These are phyloP conservation scores for Chaetodon trifascialis DNA, from an alignment of 2,113 vertebrate genomes.

Conservation along the genomic window DNA sequence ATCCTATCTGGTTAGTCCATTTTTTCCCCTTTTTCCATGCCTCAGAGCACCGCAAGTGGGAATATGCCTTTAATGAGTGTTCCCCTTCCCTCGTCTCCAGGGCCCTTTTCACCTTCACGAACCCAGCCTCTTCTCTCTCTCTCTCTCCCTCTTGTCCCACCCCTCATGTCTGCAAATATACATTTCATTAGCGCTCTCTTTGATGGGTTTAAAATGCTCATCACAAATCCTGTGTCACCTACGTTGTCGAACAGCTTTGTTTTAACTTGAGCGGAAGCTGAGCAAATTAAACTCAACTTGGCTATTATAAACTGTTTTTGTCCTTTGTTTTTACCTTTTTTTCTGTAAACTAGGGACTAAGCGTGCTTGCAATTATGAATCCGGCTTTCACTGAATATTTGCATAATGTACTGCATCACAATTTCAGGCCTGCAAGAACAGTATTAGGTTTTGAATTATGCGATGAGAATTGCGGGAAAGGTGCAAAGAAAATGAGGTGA, in stretches of 20 bases:
- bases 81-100: constrained; percentile 52
- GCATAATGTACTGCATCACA: constrained; percentile 30
- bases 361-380: not conserved
- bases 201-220: constrained; percentile 38
- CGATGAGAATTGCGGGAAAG: not conserved
- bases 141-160: constrained; percentile 20
- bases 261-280: constrained; percentile 21
- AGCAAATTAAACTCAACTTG: constrained; percentile 19
- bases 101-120: constrained; percentile 75
- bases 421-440: constrained; percentile 19
- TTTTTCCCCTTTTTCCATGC: constrained; percentile 46
- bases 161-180: constrained; percentile 47
- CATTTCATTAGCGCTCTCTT: constrained; percentile 50
- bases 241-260: constrained; percentile 18
- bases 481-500: constrained; percentile 1
- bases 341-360: constrained; percentile 8
- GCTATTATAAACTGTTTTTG: not conserved
- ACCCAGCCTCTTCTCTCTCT: constrained; percentile 30
- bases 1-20: constrained; percentile 60
- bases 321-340: not conserved
- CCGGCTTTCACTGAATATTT: constrained; percentile 21
- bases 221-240: constrained; percentile 29
- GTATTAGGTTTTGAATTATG: not conserved
- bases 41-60: constrained; percentile 58
- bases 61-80: constrained; percentile 76